phyloP scores from a whole-genome alignment of 2,797 vertebrate species.

The Hemibagrus guttatus region DNA sequence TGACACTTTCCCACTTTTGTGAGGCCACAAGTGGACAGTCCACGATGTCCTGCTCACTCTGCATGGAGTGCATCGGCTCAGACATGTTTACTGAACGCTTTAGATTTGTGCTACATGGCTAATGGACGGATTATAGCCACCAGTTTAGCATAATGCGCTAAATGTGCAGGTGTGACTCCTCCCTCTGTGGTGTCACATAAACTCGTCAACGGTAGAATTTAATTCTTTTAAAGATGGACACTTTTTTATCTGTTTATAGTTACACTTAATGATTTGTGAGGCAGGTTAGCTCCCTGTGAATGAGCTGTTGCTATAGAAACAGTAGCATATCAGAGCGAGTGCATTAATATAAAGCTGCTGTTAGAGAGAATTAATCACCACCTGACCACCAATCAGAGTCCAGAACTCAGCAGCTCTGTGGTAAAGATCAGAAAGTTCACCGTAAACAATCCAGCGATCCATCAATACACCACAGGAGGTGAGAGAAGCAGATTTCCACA shows the following conservation, averaged over 20 bases:
- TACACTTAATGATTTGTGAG: neutral
- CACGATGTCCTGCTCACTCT: neutral
- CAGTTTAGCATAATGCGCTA: neutral
- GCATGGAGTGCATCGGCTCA: neutral
- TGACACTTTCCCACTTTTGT: neutral
- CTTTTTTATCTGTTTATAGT: neutral
- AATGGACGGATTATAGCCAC: neutral
- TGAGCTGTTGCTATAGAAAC: neutral
- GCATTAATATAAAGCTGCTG: neutral
- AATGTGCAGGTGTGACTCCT: neutral
- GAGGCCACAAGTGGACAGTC: neutral
- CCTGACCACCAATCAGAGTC: neutral
- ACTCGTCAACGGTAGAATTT: no score
- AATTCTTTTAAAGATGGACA: neutral
- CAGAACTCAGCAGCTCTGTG: neutral
- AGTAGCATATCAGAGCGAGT: neutral
- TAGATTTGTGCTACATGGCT: neutral
- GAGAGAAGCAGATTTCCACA: no score
- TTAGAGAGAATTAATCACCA: neutral
- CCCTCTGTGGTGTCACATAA: neutral
- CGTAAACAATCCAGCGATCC: no score
- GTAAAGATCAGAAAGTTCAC: no score
- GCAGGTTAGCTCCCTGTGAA: neutral
- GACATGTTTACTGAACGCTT: neutral
- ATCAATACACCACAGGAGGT: no score